These are phyloP conservation scores for Xiphorhynchus erythropygius DNA, from an alignment of 2,797 vertebrate species.

Conservation along the genomic window DNA sequence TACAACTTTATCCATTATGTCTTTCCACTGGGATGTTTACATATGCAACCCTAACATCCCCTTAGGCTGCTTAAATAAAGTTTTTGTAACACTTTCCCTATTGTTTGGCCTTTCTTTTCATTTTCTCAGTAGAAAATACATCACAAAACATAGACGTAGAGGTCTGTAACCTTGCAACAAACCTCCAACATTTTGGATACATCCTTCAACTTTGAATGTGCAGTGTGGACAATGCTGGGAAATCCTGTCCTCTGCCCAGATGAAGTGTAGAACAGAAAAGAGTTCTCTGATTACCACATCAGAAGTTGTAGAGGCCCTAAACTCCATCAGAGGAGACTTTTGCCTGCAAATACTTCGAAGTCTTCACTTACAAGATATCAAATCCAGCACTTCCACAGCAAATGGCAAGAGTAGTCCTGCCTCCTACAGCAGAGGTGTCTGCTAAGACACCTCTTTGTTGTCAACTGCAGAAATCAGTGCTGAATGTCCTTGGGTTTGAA, in stretches of 20 bases:
- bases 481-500: neutral
- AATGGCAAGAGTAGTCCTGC: neutral
- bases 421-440: neutral
- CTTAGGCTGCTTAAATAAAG: neutral
- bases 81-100: neutral
- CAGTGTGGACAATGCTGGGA: constrained; percentile 41
- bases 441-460: neutral
- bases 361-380: neutral
- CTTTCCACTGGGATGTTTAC: neutral
- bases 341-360: neutral
- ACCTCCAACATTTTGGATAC: neutral
- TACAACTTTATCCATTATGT: neutral
- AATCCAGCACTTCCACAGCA: neutral
- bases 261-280: neutral
- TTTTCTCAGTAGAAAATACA: neutral
- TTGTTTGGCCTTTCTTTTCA: constrained; percentile 4
- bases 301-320: neutral
- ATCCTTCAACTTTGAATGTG: neutral
- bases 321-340: neutral
- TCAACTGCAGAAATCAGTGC: neutral
- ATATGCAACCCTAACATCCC: neutral
- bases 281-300: neutral
- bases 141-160: neutral
- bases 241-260: constrained; percentile 25
- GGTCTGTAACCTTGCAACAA: neutral